Conservation (phyloP, 2,113 vertebrate species). For the Machaerirhynchus nigripectus region DNA sequence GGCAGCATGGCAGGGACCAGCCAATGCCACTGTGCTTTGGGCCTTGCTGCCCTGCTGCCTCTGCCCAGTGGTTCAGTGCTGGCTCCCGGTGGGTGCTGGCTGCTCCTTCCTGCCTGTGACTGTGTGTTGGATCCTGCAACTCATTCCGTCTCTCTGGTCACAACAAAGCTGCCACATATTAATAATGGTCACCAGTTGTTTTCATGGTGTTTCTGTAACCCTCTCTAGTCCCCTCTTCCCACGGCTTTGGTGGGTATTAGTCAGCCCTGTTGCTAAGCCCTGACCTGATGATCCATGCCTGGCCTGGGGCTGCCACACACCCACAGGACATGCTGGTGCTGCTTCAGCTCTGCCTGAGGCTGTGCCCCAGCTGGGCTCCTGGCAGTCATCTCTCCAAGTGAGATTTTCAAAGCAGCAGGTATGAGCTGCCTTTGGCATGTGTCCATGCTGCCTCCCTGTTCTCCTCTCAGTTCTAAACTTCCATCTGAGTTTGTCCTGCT, state of each 20-base stretch:
- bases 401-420: not conserved
- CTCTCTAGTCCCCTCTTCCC: not conserved
- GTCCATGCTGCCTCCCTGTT: not conserved
- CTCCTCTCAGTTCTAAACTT: not conserved
- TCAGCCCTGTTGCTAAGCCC: not conserved
- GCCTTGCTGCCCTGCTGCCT: not conserved
- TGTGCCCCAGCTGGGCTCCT: not conserved
- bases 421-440: not conserved
- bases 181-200: not conserved
- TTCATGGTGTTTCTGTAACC: not conserved
- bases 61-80: not conserved
- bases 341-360: not conserved
- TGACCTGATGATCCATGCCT: not conserved
- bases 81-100: not conserved
- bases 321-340: not conserved
- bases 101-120: not conserved
- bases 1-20: not conserved
- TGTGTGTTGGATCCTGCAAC: not conserved
- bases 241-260: not conserved
- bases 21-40: fast-evolving
- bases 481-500: not conserved
- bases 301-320: not conserved
- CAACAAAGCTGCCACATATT: not conserved
- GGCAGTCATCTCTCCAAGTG: not conserved
- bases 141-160: not conserved